These are phyloP conservation scores for Tolypeutes matacus DNA, from an alignment of 2,797 vertebrate genomes.

Conservation along the genomic window DNA sequence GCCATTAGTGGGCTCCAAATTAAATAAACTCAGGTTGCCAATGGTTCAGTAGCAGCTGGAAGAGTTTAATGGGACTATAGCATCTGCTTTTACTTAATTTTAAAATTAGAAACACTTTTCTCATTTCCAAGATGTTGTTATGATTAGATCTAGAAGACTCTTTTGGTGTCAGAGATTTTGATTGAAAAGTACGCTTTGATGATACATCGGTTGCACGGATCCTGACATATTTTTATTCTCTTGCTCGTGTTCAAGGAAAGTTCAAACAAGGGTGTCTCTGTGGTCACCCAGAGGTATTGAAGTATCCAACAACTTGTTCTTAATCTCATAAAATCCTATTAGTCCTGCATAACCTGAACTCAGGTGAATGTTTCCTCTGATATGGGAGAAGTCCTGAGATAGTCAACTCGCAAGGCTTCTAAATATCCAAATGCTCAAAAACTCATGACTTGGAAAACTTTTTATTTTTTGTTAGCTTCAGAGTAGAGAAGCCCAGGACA, in stretches of 20 bases:
- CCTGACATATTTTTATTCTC: constrained; percentile 32
- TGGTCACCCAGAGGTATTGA: constrained; percentile 76
- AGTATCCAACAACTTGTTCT: constrained; percentile 82
- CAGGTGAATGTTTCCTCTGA: constrained; percentile 64
- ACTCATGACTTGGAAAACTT: constrained; percentile 47
- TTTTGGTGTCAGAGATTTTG: constrained; percentile 66
- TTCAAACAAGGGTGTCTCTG: constrained; percentile 73
- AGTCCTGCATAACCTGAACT: constrained; percentile 59
- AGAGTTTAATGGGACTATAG: constrained; percentile 83
- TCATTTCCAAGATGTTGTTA: constrained; percentile 75
- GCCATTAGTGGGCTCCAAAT: constrained; percentile 85
- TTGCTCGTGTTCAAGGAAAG: constrained; percentile 60
- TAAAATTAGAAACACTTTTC: constrained; percentile 84
- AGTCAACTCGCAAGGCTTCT: constrained; percentile 77
- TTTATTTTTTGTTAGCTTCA: constrained; percentile 66
- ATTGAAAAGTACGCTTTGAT: constrained; percentile 62
- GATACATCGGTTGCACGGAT: background rate
- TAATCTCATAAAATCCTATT: constrained; percentile 73
- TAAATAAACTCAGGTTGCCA: constrained; percentile 85
- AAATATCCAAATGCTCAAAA: constrained; percentile 61
- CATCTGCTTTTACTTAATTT: constrained; percentile 87
- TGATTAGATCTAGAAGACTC: constrained; percentile 73
- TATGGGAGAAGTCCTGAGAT: constrained; percentile 66
- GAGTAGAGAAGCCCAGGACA: constrained; percentile 67
- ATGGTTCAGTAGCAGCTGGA: constrained; percentile 87